A percentile compares a stretch with the other conserved stretches of the same genome.
These are phyloP conservation scores for Nothobranchius kuhntae DNA, from an alignment of 2,113 vertebrate species.

Conservation along the genomic window DNA sequence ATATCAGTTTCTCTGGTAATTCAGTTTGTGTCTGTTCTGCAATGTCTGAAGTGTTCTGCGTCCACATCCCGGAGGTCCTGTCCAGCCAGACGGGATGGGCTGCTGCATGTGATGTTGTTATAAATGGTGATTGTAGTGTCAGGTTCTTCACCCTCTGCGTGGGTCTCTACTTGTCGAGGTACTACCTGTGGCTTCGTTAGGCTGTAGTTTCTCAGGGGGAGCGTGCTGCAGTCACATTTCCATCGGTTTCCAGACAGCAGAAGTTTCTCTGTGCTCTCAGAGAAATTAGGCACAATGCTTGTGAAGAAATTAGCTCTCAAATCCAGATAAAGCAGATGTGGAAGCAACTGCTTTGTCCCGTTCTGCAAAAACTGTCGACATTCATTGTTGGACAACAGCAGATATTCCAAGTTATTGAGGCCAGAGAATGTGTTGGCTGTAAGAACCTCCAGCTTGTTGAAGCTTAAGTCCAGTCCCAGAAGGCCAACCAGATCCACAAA, in stretches of 20 bases:
- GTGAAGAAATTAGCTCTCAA: constrained; percentile 84
- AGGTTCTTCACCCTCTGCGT: constrained; percentile 84
- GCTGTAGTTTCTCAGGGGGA: constrained; percentile 83
- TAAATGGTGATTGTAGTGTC: constrained; percentile 81
- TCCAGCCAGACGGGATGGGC: constrained; percentile 78
- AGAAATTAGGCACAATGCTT: constrained; percentile 74
- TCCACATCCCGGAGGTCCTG: constrained; percentile 86
- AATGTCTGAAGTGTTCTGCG: constrained; percentile 81
- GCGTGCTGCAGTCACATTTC: constrained; percentile 87
- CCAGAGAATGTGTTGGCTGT: constrained; percentile 80
- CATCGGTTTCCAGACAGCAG: constrained; percentile 91
- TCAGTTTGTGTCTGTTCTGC: constrained; percentile 57
- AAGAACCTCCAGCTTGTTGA: constrained; percentile 84
- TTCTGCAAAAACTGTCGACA: constrained; percentile 78
- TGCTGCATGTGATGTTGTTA: constrained; percentile 92
- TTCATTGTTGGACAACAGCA: constrained; percentile 87
- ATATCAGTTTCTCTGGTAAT: too few relatives aligned
- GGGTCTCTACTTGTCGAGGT: constrained; percentile 84
- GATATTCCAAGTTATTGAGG: constrained; percentile 88
- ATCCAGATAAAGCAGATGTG: constrained; percentile 85
- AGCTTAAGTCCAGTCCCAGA: constrained; percentile 88
- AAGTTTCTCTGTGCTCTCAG: constrained; percentile 84
- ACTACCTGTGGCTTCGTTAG: constrained; percentile 78
- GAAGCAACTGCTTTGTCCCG: constrained; percentile 74
- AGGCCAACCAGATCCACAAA: constrained; percentile 85